phyloP scores from a whole-genome alignment of 1,140 invertebrate genomes.

The Ceratitis capitata region DNA sequence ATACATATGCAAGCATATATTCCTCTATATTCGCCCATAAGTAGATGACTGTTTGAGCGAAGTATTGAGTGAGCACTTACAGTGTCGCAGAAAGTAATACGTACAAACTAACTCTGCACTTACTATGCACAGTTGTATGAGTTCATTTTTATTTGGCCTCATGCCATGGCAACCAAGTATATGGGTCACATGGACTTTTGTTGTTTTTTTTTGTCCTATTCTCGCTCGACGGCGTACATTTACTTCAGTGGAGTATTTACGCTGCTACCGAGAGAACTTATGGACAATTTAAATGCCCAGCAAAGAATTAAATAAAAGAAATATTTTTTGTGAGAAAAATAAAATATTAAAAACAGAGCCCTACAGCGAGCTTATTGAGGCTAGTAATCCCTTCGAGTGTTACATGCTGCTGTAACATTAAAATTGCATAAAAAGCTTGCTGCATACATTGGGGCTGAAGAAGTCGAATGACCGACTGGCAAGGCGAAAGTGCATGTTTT shows the following conservation, averaged over 20 bases:
- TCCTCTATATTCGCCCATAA: background rate
- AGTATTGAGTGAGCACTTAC: background rate
- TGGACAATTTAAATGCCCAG: too few species aligned
- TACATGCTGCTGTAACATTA: background rate
- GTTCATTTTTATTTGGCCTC: background rate
- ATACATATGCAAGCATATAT: background rate
- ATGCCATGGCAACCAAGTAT: conserved; percentile 19
- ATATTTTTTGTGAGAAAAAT: too few species aligned
- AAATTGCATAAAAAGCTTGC: background rate
- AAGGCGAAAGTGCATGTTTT: too few species aligned
- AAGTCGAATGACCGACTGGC: background rate
- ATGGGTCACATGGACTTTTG: conserved; percentile 5
- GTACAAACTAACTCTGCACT: background rate
- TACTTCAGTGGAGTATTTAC: background rate
- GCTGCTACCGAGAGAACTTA: background rate
- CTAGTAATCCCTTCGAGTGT: background rate
- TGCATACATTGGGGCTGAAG: background rate
- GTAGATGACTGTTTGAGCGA: background rate
- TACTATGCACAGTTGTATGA: background rate
- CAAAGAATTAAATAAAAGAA: too few species aligned
- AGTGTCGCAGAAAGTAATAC: too few species aligned
- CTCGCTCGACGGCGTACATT: background rate
- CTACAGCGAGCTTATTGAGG: background rate
- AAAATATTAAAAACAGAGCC: background rate
- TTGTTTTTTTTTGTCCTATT: background rate